Base-by-base conservation (phyloP, 2,888 invertebrate species). In the Catocala sponsa region DNA sequence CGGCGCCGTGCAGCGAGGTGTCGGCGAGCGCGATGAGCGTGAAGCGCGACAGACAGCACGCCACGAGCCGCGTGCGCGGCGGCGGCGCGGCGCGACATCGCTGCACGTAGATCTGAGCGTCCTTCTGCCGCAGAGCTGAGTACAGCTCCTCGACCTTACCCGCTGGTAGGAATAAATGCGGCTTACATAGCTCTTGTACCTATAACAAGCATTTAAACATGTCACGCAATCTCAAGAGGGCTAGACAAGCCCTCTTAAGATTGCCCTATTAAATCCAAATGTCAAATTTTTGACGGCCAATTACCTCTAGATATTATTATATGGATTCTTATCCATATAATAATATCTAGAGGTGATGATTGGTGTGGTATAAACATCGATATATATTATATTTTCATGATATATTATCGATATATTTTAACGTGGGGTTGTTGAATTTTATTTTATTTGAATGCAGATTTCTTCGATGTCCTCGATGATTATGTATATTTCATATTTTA, bases 31-130 rank as follows among this genome's bases (percentile, higher is more conserved):
- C 97, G 60, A 97, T 88, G 15, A 96, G 82, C 49, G 93, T 86
- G 56, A 95, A 87, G 73, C 97, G 96, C 2, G 96, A 95, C 92
- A 99, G 96, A 51, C 96, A 96, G 97, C 99, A 99, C 0, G 98
- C 97, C 70, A 99, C 97, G 11, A 99, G 95, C 46, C 98, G 95
- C 77, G 95, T 66, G 85, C 95, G 68, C 91, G 95, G 78, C 95
- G 95, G 87, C 95, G 97, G 95, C 96, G 95, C 90, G 96, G 97
- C 86, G 57, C 93, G 87, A 42, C 87, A 84, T 0, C 94, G 83
- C 88, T 99, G 98, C 62, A 99, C 97, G 91, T 99, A 99, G 81
- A 99, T 99, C 88, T 99, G 98, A 0, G 98, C 98, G 90, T 98
- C 98, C 85, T 98, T 98, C 83, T 97, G 97, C 7, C 97, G 97